Conservation (phyloP, 2,113 vertebrate genomes). For the Triplophysa rosa region DNA sequence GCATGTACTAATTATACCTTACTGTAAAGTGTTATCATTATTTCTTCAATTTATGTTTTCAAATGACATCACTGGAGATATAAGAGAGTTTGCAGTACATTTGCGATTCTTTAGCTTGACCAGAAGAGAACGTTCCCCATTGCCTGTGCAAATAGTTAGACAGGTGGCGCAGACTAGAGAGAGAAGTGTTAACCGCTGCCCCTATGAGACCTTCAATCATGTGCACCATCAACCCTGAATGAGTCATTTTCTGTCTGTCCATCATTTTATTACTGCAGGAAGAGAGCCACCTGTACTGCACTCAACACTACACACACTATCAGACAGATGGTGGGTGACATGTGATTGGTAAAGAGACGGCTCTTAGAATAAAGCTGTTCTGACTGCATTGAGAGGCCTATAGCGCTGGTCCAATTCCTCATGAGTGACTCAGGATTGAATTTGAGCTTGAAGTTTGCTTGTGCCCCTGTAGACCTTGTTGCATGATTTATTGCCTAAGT, state of each 20-base stretch:
- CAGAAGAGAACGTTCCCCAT: slow-evolving; percentile 19
- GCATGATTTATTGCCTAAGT: slow-evolving; percentile 42
- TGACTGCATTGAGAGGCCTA: neutral
- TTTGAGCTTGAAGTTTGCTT: slow-evolving; percentile 2
- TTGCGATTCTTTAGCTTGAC: slow-evolving; percentile 16
- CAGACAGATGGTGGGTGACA: slow-evolving; percentile 36
- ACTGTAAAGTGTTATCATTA: neutral
- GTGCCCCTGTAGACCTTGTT: neutral
- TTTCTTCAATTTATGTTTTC: slow-evolving; percentile 4
- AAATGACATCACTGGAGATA: slow-evolving; percentile 1
- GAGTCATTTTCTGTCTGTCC: slow-evolving; percentile 39
- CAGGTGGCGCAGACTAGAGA: slow-evolving; percentile 14
- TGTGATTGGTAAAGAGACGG: slow-evolving; percentile 8
- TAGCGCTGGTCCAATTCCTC: neutral
- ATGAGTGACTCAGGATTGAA: neutral
- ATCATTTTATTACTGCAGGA: slow-evolving; percentile 44
- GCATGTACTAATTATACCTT: too few species aligned
- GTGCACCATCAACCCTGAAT: slow-evolving; percentile 39
- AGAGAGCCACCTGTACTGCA: slow-evolving; percentile 26
- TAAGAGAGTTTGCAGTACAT: slow-evolving; percentile 12
- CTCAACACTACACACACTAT: slow-evolving; percentile 5
- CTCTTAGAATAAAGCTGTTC: slow-evolving; percentile 30
- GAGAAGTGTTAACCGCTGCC: slow-evolving; percentile 18
- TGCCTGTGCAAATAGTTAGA: slow-evolving; percentile 20
- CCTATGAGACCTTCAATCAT: slow-evolving; percentile 40